A percentile compares a stretch with the other conserved stretches of the same genome.
Conservation (phyloP, 2,888 invertebrate species). For the Odontocolon sp. region DNA sequence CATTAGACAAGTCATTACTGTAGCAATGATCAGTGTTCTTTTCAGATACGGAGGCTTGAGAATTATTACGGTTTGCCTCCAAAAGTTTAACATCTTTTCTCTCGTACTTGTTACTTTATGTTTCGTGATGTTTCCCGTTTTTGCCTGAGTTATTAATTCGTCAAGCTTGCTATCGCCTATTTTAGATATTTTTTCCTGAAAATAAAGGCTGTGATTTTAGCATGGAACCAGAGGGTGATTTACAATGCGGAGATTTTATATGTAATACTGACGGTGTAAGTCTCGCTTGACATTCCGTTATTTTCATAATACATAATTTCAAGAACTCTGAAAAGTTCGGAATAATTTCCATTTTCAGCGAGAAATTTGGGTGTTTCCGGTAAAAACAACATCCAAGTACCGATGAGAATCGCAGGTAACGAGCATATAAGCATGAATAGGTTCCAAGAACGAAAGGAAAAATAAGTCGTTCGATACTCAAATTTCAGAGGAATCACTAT, state of each 20-base stretch:
- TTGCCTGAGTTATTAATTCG: slow-evolving; percentile 51
- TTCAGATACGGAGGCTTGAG: slow-evolving; percentile 87
- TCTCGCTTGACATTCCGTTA: slow-evolving; percentile 82
- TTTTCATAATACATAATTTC: slow-evolving; percentile 87
- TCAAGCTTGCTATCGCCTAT: slow-evolving; percentile 59
- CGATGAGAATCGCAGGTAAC: slow-evolving; percentile 85
- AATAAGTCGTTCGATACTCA: slow-evolving; percentile 83
- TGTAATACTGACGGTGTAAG: slow-evolving; percentile 72
- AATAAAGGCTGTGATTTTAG: slow-evolving; percentile 11
- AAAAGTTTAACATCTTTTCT: slow-evolving; percentile 82
- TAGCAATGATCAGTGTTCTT: slow-evolving; percentile 88
- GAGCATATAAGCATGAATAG: slow-evolving; percentile 89
- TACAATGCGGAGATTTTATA: no score
- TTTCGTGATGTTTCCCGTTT: slow-evolving; percentile 11
- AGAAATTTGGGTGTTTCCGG: slow-evolving; percentile 92
- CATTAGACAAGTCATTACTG: slow-evolving; percentile 90
- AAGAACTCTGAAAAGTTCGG: slow-evolving; percentile 86
- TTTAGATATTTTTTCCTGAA: slow-evolving; percentile 63
- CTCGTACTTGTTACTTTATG: slow-evolving; percentile 68
- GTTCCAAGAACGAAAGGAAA: slow-evolving; percentile 90
- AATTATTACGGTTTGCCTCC: slow-evolving; percentile 87
- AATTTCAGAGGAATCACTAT: slow-evolving; percentile 87
- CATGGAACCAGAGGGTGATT: no score
- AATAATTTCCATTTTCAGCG: slow-evolving; percentile 88
- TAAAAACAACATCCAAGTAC: slow-evolving; percentile 86